These are phyloP conservation scores for Entomyzon cyanotis DNA, from an alignment of 2,113 vertebrate species.

Conservation along the genomic window DNA sequence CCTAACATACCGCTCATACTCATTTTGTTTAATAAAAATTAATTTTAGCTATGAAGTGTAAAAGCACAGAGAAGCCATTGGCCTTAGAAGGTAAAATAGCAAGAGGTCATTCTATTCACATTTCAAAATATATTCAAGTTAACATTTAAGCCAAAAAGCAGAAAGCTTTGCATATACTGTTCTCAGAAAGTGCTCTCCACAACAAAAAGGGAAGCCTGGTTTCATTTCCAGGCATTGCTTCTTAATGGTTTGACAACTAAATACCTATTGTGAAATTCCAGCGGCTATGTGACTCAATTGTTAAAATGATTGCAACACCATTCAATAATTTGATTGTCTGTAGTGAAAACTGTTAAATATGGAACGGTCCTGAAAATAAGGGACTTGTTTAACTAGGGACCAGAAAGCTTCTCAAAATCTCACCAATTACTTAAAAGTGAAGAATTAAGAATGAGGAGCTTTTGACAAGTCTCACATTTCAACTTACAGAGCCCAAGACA, in stretches of 20 bases:
- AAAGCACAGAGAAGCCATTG: background rate
- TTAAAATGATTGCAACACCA: background rate
- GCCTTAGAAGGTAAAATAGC: background rate
- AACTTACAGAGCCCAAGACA: background rate
- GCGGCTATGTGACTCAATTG: background rate
- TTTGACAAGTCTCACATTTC: background rate
- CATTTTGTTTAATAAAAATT: background rate
- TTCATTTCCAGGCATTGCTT: background rate
- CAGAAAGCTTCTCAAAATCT: background rate
- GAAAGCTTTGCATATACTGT: background rate
- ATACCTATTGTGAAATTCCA: background rate
- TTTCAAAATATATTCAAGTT: background rate
- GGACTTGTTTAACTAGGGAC: background rate
- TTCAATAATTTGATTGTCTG: background rate
- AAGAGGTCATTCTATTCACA: background rate
- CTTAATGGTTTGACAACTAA: background rate
- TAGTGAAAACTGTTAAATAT: background rate
- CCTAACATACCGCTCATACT: background rate
- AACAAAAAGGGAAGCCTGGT: background rate
- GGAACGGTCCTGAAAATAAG: background rate
- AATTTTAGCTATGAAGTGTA: background rate
- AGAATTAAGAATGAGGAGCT: background rate
- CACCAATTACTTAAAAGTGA: background rate
- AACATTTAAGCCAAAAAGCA: background rate
- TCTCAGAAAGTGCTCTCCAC: background rate